These are phyloP conservation scores for Triops longicaudatus DNA, from an alignment of 1,140 invertebrate species.

Conservation along the genomic window DNA sequence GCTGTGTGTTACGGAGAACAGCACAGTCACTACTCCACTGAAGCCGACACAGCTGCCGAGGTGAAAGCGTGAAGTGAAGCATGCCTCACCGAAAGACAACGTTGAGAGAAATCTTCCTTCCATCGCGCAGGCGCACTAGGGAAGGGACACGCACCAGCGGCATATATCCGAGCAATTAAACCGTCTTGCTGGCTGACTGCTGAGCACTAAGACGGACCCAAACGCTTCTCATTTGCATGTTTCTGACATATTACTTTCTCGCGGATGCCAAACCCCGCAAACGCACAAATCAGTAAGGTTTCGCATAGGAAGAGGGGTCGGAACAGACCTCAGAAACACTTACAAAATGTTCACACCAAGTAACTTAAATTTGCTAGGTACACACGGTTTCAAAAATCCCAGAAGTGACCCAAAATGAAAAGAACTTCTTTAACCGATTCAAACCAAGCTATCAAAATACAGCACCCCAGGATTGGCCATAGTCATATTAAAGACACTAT, in stretches of 20 bases:
- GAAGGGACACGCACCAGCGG: neutral
- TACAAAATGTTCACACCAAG: too few relatives aligned
- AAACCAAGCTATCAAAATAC: too few relatives aligned
- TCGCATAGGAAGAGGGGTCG: too few relatives aligned
- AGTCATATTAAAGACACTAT: too few relatives aligned
- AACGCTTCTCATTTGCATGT: constrained; percentile 7
- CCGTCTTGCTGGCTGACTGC: constrained; percentile 1
- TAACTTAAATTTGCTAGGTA: too few relatives aligned
- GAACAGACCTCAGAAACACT: too few relatives aligned
- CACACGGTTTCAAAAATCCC: too few relatives aligned
- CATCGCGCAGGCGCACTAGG: neutral
- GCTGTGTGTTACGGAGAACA: neutral
- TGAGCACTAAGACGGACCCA: neutral
- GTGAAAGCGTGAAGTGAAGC: constrained; percentile 4
- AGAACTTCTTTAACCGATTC: too few relatives aligned
- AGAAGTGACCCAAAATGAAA: too few relatives aligned
- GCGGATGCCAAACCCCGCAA: neutral
- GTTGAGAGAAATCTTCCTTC: neutral
- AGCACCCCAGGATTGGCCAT: too few relatives aligned
- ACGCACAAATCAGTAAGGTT: too few relatives aligned
- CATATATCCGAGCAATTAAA: neutral
- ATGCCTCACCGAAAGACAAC: neutral
- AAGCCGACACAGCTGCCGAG: neutral
- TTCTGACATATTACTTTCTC: constrained; percentile 3
- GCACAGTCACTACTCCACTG: neutral